Evolutionary conservation across 2,888 invertebrate species (phyloP).

Genomic region (Diarsia brunnea): DNA sequence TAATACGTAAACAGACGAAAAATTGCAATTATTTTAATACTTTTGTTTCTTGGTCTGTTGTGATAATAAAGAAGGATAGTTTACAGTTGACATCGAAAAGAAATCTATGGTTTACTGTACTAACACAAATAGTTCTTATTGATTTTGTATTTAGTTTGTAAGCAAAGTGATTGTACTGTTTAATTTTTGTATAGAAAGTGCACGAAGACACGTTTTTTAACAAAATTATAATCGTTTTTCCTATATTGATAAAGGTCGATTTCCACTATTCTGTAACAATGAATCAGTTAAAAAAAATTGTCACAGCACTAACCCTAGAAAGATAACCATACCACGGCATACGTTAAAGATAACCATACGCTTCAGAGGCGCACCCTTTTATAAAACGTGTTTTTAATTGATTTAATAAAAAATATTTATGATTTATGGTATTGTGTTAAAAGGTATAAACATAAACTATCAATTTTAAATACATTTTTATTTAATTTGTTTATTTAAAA

Average conservation of each 20-base stretch:
- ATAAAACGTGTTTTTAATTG: too few species aligned
- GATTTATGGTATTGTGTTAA: too few species aligned
- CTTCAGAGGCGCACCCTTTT: too few species aligned
- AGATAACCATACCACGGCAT: too few species aligned
- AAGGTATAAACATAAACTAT: too few species aligned
- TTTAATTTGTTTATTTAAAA: too few species aligned
- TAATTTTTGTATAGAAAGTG: slow-evolving; percentile 55
- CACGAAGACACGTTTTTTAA: slow-evolving; percentile 34
- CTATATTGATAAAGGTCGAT: background rate
- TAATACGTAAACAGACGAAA: slow-evolving; percentile 19
- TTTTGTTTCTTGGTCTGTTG: slow-evolving; percentile 25
- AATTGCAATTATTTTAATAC: slow-evolving; percentile 25
- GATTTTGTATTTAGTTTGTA: slow-evolving; percentile 64
- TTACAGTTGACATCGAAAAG: slow-evolving; percentile 46
- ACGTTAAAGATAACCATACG: too few species aligned
- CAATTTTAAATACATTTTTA: too few species aligned
- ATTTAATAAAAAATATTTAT: too few species aligned
- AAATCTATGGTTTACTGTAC: slow-evolving; percentile 40
- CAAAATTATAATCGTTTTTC: slow-evolving; percentile 19
- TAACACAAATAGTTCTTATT: slow-evolving; percentile 61
- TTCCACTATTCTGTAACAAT: background rate
- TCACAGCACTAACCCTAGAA: too few species aligned
- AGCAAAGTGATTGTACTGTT: slow-evolving; percentile 63
- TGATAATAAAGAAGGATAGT: slow-evolving; percentile 17
- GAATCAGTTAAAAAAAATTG: background rate